These are phyloP conservation scores for Macquaria ambigua DNA, from an alignment of 2,113 vertebrate genomes.

Conservation along the genomic window DNA sequence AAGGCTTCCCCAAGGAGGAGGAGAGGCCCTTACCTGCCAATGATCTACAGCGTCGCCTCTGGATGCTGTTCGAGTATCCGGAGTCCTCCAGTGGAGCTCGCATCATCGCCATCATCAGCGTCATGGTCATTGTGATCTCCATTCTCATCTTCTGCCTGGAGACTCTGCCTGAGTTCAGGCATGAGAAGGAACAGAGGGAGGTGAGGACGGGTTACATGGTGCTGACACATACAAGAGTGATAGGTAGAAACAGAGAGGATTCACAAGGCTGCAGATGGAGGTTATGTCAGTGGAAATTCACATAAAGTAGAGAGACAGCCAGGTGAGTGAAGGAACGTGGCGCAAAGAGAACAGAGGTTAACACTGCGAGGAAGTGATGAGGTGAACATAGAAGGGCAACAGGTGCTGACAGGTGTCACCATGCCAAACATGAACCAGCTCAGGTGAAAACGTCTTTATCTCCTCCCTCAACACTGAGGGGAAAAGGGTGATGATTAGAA, in stretches of 20 bases:
- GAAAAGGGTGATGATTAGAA: background rate
- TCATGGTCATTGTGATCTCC: conserved; percentile 94
- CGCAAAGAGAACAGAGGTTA: conserved; percentile 32
- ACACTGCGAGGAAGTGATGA: conserved; percentile 13
- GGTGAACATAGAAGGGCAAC: conserved; percentile 25
- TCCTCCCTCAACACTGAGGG: background rate
- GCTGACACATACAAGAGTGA: background rate
- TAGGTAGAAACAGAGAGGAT: background rate
- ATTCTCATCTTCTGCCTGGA: conserved; percentile 96
- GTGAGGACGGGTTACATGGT: conserved; percentile 78
- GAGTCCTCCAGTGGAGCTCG: conserved; percentile 92
- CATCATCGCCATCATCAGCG: conserved; percentile 93
- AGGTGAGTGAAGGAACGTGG: background rate
- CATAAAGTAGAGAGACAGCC: background rate
- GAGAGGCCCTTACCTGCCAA: conserved; percentile 85
- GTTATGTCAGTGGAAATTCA: background rate
- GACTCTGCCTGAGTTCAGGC: conserved; percentile 92
- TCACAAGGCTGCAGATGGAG: background rate
- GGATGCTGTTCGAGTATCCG: conserved; percentile 94
- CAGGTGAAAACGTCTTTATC: conserved; percentile 12
- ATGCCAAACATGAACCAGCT: conserved; percentile 27
- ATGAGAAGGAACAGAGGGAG: conserved; percentile 86
- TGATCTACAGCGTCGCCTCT: conserved; percentile 86
- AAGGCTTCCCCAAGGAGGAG: conserved; percentile 89
- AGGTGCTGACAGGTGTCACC: conserved; percentile 53